Evolutionary conservation across 2,797 vertebrate genomes (phyloP).

Genomic region (Sylvia borin): DNA sequence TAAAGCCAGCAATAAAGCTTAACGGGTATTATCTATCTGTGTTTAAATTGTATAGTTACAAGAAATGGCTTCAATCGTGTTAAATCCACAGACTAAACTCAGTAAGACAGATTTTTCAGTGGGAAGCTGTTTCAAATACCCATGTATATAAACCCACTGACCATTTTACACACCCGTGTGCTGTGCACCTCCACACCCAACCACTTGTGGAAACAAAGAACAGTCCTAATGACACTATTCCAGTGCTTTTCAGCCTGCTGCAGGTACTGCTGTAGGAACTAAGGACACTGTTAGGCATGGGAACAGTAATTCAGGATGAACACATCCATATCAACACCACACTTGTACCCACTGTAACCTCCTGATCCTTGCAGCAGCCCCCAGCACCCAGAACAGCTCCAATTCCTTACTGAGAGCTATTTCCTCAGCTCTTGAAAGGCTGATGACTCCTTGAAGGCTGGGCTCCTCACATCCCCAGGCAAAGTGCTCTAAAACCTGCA

Average conservation of each 20-base stretch:
- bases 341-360: not conserved
- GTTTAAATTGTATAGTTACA: not conserved
- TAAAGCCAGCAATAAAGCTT: not conserved
- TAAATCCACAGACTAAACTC: not conserved
- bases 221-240: fast-evolving
- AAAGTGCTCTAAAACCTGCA: not conserved
- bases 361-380: not conserved
- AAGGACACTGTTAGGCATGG: not conserved
- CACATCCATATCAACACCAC: not conserved
- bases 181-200: not conserved
- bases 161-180: not conserved
- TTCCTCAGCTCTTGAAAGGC: conserved; percentile 11
- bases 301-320: conserved; percentile 25
- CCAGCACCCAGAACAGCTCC: not conserved
- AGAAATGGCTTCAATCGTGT: not conserved
- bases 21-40: not conserved
- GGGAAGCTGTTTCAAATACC: not conserved
- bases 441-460: conserved; percentile 6
- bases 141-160: fast-evolving
- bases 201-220: not conserved
- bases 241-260: conserved; percentile 25
- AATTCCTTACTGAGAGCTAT: not conserved
- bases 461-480: conserved; percentile 10
- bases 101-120: not conserved
- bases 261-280: not conserved